Evolutionary conservation across 2,797 vertebrate genomes (phyloP), one percentile per base, ranked within the genome.

Genomic region (Atherinosoma microstoma): DNA sequence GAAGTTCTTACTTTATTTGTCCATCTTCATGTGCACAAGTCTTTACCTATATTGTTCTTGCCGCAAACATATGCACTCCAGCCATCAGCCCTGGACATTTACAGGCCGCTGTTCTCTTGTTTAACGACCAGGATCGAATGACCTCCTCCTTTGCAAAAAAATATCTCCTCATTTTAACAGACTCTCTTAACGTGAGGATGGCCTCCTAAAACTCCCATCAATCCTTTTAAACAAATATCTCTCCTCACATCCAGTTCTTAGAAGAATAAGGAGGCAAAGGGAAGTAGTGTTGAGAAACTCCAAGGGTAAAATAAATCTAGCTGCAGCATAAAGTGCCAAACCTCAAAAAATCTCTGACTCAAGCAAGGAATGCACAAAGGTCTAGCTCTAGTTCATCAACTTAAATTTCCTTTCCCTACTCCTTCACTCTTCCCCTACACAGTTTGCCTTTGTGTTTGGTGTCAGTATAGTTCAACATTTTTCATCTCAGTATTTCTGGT

Each of bases 341-440:
- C 92, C 91, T 91, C 87, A 90, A 77, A 86, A 32, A 83, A 91
- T 90, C 87, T 74, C 73, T 74, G 71, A 88, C 79, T 86, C 58
- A 22, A 72, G 78, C 42, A 27, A 85, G 80, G 88, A 92, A 91
- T 86, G 80, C 5, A 18, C 56, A 54, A 75, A 90, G 82, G 73
- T 89, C 84, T 87, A 67, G 45, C 80, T 75, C 68, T 64, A 67
- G 40, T 74, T 67, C 73, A 75, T 81, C 68, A 65, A 59, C 75
- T 83, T 72, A 71, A 84, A 78, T 68, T 80, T 81, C 54, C 77
- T 77, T 59, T 49, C 69, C 54, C 27, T 6, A 67, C 68, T 68
- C 38, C 62, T 59, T 72, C 24, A 16, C 73, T 79, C 24, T 68
- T 61, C 58, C 72, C 36, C 32, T 22, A 70, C 34, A 86, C 65